Evolutionary conservation across 2,113 vertebrate genomes (phyloP), one percentile per base, ranked within the genome.

Genomic region (Chionomys nivalis): DNA sequence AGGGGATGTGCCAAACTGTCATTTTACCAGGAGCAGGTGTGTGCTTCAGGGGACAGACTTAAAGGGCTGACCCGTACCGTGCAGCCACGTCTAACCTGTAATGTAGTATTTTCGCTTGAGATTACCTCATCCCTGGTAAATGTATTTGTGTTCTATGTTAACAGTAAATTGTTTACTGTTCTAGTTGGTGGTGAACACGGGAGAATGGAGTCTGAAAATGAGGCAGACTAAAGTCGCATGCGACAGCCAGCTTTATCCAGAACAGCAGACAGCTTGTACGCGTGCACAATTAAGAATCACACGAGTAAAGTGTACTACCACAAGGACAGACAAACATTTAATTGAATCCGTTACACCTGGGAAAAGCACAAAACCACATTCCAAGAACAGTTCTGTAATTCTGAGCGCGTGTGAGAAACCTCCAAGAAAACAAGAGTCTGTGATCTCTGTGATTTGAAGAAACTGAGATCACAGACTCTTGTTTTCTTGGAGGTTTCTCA

Each of bases 51-150:
- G 95, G 96, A 26, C 2, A 70, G 95, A 97, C 93, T 98, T 98
- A 90, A 98, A 97, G 97, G 97, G 87, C 21, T 94, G 89, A 91
- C 90, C 96, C 89, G 97, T 94, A 96, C 97, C 93, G 97, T 91
- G 73, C 96, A 93, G 47, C 98, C 94, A 86, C 90, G 86, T 58
- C 39, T 76, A 92, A 83, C 93, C 31, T 13, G 0, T 3, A 23
- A 0, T 87, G 11, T 5, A 0, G 0, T 14, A 7, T 47, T 78
- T 81, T 93, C 90, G 98, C 92, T 96, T 94, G 86, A 97, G 76
- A 39, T 66, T 98, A 95, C 55, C 93, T 1, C 73, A 87, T 90
- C 76, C 72, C 58, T 96, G 65, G 83, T 86, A 97, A 89, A 88
- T 82, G 49, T 79, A 87, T 79, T 95, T 81, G 96, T 97, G 70